A percentile compares a stretch with the other conserved stretches of the same genome.
These are phyloP conservation scores for Leptopterna dolabrata DNA, from an alignment of 2,888 invertebrate genomes.

Conservation along the genomic window DNA sequence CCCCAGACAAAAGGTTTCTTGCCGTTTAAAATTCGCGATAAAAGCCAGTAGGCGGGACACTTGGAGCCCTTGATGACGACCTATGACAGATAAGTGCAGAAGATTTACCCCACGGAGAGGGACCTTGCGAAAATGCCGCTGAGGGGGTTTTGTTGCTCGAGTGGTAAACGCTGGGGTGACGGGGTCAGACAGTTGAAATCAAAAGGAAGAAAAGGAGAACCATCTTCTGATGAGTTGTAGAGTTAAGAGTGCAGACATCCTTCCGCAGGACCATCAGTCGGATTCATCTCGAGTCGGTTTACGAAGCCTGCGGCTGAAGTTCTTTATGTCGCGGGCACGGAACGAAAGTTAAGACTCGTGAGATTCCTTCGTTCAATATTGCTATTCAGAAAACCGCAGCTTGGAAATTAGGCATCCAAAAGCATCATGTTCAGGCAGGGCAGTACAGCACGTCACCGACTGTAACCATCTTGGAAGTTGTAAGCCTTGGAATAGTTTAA, in stretches of 20 bases:
- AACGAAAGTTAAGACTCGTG: background rate
- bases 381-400: background rate
- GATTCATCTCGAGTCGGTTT: background rate
- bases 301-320: background rate
- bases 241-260: background rate
- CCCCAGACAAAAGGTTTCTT: background rate
- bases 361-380: background rate
- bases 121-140: background rate
- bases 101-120: background rate
- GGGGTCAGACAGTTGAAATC: background rate
- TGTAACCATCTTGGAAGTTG: no score
- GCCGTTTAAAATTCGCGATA: background rate
- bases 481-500: no score
- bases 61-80: background rate
- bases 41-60: background rate
- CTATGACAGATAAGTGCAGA: background rate
- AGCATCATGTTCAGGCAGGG: no score
- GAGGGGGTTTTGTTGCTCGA: background rate
- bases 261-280: background rate
- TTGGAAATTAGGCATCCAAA: background rate
- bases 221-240: background rate
- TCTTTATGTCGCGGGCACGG: background rate
- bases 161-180: background rate
- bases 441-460: no score
- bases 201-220: background rate